Evolutionary conservation across 2,797 vertebrate species (phyloP).

Genomic region (Selene dorsalis): DNA sequence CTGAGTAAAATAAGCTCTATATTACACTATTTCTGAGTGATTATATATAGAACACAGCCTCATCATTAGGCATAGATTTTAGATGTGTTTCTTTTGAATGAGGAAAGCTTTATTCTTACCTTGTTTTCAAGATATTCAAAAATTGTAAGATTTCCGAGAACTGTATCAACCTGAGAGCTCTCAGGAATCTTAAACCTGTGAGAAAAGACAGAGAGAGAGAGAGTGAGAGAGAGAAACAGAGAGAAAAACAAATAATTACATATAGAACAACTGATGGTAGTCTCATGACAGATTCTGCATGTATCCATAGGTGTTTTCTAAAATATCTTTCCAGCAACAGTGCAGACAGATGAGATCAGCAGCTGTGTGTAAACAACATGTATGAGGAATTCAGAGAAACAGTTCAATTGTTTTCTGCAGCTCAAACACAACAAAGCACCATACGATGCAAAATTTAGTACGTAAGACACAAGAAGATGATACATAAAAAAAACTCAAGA

Average conservation of each 20-base stretch:
- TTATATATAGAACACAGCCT: background rate
- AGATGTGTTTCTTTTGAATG: slow-evolving; percentile 2
- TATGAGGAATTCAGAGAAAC: background rate
- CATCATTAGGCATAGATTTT: background rate
- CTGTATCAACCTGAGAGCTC: slow-evolving; percentile 98
- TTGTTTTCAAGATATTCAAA: slow-evolving; percentile 99
- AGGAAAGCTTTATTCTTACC: slow-evolving; percentile 83
- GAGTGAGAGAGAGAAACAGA: slow-evolving; percentile 13
- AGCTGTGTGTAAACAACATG: slow-evolving; percentile 4
- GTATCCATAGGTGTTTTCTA: slow-evolving; percentile 13
- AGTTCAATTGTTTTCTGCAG: slow-evolving; percentile 11
- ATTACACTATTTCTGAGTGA: no score
- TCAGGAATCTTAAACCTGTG: slow-evolving; percentile 96
- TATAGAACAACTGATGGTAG: background rate
- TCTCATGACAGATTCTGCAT: background rate
- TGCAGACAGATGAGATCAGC: background rate
- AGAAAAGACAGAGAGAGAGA: slow-evolving; percentile 26
- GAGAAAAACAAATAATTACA: background rate
- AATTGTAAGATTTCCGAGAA: slow-evolving; percentile 99
- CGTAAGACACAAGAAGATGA: slow-evolving; percentile 14
- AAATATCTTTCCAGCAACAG: slow-evolving; percentile 9
- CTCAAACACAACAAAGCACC: background rate
- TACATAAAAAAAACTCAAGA: slow-evolving; percentile 15
- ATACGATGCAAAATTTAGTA: background rate
- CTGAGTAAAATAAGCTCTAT: background rate